Evolutionary conservation across 2,113 vertebrate species (phyloP).

Genomic region (Pica pica): DNA sequence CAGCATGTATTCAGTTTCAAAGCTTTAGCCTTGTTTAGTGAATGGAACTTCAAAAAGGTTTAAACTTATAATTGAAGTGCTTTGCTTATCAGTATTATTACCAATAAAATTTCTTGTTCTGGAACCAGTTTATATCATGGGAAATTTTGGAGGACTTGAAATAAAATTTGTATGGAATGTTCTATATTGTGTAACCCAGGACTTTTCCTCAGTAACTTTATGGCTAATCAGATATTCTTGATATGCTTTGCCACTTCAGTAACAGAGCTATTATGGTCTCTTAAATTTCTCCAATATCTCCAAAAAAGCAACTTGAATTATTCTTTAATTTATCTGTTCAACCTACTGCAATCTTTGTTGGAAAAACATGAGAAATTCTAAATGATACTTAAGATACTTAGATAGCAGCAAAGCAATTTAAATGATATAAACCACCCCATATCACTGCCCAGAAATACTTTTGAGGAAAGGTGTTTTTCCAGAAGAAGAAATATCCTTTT

Average conservation of each 20-base stretch:
- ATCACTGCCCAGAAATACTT: not conserved
- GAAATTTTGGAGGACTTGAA: not conserved
- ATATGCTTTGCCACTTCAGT: not conserved
- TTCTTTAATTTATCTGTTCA: not conserved
- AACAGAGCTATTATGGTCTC: not conserved
- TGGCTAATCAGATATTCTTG: not conserved
- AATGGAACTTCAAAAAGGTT: not conserved
- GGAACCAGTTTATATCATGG: not conserved
- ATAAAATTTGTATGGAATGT: not conserved
- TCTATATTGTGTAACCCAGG: not conserved
- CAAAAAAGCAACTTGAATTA: not conserved
- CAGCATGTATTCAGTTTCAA: not conserved
- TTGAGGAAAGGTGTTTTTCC: not conserved
- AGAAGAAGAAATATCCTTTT: not conserved
- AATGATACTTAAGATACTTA: not conserved
- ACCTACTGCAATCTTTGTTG: not conserved
- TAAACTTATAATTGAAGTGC: not conserved
- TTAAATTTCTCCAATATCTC: not conserved
- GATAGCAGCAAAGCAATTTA: not conserved
- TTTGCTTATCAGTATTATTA: not conserved
- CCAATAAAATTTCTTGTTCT: not conserved
- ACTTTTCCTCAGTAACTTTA: not conserved
- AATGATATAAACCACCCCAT: not conserved
- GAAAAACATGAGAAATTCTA: not conserved
- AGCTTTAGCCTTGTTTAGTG: not conserved